These are phyloP conservation scores for Cynodonichthys magdalenae DNA, from an alignment of 2,797 vertebrate species.

Conservation along the genomic window DNA sequence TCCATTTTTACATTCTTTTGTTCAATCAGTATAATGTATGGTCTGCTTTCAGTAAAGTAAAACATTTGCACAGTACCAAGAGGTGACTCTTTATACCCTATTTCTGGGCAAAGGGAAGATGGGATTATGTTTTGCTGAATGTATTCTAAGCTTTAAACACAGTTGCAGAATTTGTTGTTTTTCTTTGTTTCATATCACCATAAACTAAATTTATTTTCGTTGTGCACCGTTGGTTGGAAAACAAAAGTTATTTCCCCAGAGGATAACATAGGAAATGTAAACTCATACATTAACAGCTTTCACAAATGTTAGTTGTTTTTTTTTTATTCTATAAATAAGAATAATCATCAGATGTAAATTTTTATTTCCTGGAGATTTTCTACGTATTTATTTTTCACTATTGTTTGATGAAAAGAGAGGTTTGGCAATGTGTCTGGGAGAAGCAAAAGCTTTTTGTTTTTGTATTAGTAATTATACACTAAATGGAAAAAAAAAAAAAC, in stretches of 20 bases:
- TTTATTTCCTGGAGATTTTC: not conserved
- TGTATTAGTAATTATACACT: not conserved
- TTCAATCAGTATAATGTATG: not conserved
- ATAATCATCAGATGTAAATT: not conserved
- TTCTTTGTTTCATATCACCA: not conserved
- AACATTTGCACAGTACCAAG: not conserved
- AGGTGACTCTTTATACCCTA: not conserved
- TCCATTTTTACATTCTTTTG: not conserved
- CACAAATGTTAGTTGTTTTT: not conserved
- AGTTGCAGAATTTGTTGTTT: not conserved
- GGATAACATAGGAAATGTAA: not conserved
- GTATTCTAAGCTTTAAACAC: not conserved
- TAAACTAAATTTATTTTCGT: not conserved
- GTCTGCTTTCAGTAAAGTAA: conserved; percentile 1
- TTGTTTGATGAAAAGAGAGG: not conserved
- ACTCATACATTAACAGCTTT: not conserved
- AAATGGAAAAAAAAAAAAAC: not conserved
- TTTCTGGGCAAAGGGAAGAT: not conserved
- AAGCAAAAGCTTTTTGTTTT: not conserved
- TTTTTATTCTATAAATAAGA: not conserved
- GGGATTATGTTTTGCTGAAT: not conserved
- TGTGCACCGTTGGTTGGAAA: not conserved
- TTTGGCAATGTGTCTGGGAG: not conserved
- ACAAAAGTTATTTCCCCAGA: conserved; percentile 1
- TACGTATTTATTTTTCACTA: not conserved